Evolutionary conservation across 2,797 vertebrate genomes (phyloP).

Genomic region (Gallirallus australis): DNA sequence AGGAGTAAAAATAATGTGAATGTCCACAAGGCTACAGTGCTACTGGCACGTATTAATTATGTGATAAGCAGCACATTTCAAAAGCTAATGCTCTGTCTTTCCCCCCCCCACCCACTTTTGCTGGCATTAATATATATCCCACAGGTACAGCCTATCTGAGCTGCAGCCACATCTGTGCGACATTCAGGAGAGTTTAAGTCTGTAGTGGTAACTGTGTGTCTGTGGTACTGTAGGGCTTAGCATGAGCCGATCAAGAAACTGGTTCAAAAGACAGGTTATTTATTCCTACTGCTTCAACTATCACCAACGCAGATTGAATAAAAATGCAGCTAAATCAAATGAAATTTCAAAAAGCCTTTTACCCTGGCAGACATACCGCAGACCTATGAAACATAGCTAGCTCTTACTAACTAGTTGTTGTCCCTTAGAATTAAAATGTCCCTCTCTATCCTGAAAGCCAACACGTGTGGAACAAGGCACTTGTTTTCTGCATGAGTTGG

Average conservation of each 20-base stretch:
- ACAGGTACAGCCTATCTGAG: not conserved
- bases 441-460: not conserved
- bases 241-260: not conserved
- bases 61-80: not conserved
- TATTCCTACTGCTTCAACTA: not conserved
- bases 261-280: not conserved
- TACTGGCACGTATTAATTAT: not conserved
- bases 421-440: not conserved
- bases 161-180: not conserved
- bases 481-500: not conserved
- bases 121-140: not conserved
- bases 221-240: not conserved
- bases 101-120: not conserved
- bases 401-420: not conserved
- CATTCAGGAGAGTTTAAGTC: not conserved
- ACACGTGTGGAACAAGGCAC: not conserved
- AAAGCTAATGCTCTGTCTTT: not conserved
- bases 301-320: not conserved
- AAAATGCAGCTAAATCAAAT: not conserved
- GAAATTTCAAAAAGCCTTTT: not conserved
- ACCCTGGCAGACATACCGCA: not conserved
- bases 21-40: not conserved
- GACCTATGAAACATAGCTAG: not conserved
- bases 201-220: not conserved
- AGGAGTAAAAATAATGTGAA: not conserved